These are phyloP conservation scores for Bagarius yarrelli DNA, from an alignment of 2,113 vertebrate genomes.

Conservation along the genomic window DNA sequence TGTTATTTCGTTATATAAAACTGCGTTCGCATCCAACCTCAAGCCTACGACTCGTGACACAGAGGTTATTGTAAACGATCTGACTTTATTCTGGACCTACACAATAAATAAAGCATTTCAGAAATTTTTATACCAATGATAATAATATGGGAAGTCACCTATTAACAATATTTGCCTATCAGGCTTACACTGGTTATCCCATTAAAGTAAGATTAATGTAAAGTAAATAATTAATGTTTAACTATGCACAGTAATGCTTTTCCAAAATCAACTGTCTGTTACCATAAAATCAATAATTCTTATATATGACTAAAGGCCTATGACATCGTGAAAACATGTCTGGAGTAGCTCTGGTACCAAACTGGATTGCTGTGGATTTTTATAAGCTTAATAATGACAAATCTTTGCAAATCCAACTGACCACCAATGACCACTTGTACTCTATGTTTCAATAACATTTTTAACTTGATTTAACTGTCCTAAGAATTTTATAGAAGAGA, in stretches of 20 bases:
- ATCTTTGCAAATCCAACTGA: constrained; percentile 32
- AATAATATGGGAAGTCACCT: constrained; percentile 14
- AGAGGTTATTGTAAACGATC: no score
- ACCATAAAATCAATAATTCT: not conserved
- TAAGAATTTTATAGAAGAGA: not conserved
- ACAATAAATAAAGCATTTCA: no score
- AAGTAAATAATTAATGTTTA: no score
- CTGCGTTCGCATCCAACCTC: no score
- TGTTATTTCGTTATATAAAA: no score
- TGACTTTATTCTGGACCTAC: no score
- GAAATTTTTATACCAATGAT: no score
- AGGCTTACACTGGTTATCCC: constrained; percentile 36
- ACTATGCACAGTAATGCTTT: no score
- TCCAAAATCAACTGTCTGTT: no score
- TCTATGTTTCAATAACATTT: constrained; percentile 17
- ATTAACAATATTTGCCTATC: constrained; percentile 32
- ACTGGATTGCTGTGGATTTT: constrained; percentile 29
- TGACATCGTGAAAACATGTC: constrained; percentile 1
- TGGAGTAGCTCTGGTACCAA: constrained; percentile 30
- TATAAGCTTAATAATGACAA: constrained; percentile 24
- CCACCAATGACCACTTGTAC: constrained; percentile 1
- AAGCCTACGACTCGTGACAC: no score
- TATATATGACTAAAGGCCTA: not conserved
- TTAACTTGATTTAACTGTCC: constrained; percentile 1
- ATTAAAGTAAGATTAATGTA: constrained; percentile 33